Conservation (phyloP, 2,113 vertebrate species). For the Xyliphius kryptos region DNA sequence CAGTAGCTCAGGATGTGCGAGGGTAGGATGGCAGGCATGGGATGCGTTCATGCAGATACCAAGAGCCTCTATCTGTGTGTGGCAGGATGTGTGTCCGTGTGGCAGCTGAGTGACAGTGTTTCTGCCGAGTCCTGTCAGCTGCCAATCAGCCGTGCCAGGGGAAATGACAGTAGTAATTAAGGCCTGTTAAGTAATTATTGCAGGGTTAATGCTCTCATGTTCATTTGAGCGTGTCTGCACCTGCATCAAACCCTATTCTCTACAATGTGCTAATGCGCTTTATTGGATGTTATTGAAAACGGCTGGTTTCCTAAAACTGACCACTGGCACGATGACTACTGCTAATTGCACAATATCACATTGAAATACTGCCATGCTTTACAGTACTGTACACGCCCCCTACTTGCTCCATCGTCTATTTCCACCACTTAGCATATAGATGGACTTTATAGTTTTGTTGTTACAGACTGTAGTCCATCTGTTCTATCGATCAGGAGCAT, state of each 20-base stretch:
- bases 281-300: neutral
- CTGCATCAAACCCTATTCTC: constrained; percentile 17
- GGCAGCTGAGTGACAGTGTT: constrained; percentile 11
- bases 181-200: constrained; percentile 40
- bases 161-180: constrained; percentile 47
- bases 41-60: neutral
- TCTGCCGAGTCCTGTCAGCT: constrained; percentile 24
- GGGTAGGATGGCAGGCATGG: too few species aligned
- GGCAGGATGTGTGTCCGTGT: neutral
- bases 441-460: too few species aligned
- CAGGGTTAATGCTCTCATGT: constrained; percentile 41
- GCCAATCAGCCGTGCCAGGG: constrained; percentile 27
- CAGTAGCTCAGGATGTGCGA: too few species aligned
- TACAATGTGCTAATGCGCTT: constrained; percentile 18
- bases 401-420: neutral
- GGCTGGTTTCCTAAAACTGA: constrained; percentile 8
- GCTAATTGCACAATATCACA: constrained; percentile 3
- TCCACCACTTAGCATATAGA: too few species aligned
- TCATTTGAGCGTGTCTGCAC: constrained; percentile 19
- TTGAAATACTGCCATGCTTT: too few species aligned
- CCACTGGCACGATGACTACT: constrained; percentile 1
- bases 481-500: too few species aligned
- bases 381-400: too few species aligned
- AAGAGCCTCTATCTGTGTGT: neutral
- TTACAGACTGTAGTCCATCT: too few species aligned